phyloP scores from a whole-genome alignment of 1,140 invertebrate species.

The Vanessa atalanta region DNA sequence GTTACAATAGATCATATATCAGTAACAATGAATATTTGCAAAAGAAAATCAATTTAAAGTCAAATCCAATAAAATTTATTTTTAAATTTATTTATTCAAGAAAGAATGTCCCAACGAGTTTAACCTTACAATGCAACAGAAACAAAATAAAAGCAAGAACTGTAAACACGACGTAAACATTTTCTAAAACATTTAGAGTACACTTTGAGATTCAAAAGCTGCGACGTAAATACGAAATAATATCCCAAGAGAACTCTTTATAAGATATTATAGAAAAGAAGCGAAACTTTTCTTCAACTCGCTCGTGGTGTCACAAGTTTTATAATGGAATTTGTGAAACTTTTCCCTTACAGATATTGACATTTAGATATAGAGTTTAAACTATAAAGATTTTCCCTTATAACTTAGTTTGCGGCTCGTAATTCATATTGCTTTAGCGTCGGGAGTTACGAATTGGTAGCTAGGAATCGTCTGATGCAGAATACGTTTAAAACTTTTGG shows the following conservation, averaged over 20 bases:
- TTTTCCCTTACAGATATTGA: conserved; percentile 23
- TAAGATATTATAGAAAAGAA: conserved; percentile 27
- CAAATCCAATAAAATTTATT: not conserved
- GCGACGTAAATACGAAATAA: conserved; percentile 19
- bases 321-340: conserved; percentile 29
- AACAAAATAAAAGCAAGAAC: conserved; percentile 5
- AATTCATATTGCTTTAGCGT: conserved; percentile 17
- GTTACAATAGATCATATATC: no score
- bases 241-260: conserved; percentile 15
- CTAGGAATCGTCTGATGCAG: conserved; percentile 1
- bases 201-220: conserved; percentile 18
- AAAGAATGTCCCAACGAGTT: not conserved
- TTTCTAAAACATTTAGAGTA: conserved; percentile 27
- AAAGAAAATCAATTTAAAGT: not conserved
- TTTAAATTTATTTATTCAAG: not conserved
- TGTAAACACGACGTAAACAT: conserved; percentile 21
- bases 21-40: not conserved
- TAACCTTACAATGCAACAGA: conserved; percentile 4
- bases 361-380: conserved; percentile 26
- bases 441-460: not conserved
- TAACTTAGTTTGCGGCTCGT: conserved; percentile 16
- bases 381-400: conserved; percentile 26
- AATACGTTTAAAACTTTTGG: not conserved
- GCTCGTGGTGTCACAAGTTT: conserved; percentile 22
- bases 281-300: conserved; percentile 16